phyloP scores from a whole-genome alignment of 2,888 invertebrate species.

The Pachliopta kotzebuea region DNA sequence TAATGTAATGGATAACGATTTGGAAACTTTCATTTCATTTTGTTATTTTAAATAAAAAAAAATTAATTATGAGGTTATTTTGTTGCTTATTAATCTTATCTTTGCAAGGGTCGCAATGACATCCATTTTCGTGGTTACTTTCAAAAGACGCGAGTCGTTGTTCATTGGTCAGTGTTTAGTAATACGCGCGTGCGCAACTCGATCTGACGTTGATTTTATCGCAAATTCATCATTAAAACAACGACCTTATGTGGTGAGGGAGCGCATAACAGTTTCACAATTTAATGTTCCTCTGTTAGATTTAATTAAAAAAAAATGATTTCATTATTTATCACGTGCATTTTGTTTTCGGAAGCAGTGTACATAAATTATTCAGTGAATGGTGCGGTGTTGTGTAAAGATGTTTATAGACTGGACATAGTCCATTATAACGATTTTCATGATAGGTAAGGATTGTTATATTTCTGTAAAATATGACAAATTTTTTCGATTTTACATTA shows the following conservation, averaged over 20 bases:
- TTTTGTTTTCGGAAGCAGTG: neutral
- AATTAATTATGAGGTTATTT: slow-evolving; percentile 10
- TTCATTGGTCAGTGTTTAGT: slow-evolving; percentile 19
- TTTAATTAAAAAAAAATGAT: neutral
- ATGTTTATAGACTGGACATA: slow-evolving; percentile 72
- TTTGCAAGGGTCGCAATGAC: slow-evolving; percentile 22
- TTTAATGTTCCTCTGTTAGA: neutral
- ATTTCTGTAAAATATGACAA: neutral
- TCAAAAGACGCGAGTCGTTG: slow-evolving; percentile 12
- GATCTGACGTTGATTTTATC: slow-evolving; percentile 19
- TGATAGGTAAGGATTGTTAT: slow-evolving; percentile 20
- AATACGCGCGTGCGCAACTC: slow-evolving; percentile 8
- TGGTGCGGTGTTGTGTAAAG: slow-evolving; percentile 42
- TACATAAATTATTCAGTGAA: slow-evolving; percentile 32
- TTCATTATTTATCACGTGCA: slow-evolving; percentile 3
- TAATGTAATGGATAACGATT: no score
- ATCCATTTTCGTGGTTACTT: slow-evolving; percentile 10
- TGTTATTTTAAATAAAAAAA: neutral
- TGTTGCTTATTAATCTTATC: slow-evolving; percentile 22
- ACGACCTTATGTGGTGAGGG: neutral
- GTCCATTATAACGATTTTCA: slow-evolving; percentile 64
- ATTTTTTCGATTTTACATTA: neutral
- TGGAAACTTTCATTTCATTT: no score
- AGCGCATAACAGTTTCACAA: neutral
- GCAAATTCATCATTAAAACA: slow-evolving; percentile 2